Conservation (phyloP, 1,140 invertebrate genomes). For the Drosophila tsacasi region DNA sequence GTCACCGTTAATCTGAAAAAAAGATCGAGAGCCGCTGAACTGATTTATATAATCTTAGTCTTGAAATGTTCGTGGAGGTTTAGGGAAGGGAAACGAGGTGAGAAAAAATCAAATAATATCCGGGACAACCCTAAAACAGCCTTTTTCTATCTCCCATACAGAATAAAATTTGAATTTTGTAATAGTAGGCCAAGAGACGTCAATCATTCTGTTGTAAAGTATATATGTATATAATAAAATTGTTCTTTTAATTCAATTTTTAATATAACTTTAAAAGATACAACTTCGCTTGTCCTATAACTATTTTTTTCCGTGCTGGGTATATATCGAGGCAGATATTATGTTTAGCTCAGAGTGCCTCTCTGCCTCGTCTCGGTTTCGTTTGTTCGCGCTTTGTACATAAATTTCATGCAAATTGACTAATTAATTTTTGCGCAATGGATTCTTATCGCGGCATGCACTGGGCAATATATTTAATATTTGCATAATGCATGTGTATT, state of each 20-base stretch:
- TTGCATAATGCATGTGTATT: conserved; percentile 65
- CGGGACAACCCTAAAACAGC: too few species aligned
- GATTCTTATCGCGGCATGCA: conserved; percentile 79
- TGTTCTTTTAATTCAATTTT: background rate
- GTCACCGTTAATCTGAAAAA: too few species aligned
- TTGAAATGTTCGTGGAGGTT: too few species aligned
- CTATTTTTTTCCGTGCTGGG: background rate
- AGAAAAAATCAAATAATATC: too few species aligned
- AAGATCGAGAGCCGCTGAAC: too few species aligned
- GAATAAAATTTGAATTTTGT: too few species aligned
- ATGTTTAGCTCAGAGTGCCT: conserved; percentile 3
- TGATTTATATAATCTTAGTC: too few species aligned
- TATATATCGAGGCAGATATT: conserved; percentile 21
- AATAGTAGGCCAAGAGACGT: too few species aligned
- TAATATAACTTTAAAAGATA: background rate
- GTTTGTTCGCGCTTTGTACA: conserved; percentile 83
- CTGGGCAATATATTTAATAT: conserved; percentile 61
- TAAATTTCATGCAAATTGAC: conserved; percentile 84
- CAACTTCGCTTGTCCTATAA: background rate
- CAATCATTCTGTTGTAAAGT: too few species aligned
- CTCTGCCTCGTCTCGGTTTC: conserved; percentile 53
- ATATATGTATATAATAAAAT: too few species aligned
- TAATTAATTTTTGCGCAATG: conserved; percentile 81
- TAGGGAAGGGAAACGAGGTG: too few species aligned
- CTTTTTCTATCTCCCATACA: too few species aligned